Base-by-base conservation (phyloP, 2,797 vertebrate genomes). In the Malacoraja senta region DNA sequence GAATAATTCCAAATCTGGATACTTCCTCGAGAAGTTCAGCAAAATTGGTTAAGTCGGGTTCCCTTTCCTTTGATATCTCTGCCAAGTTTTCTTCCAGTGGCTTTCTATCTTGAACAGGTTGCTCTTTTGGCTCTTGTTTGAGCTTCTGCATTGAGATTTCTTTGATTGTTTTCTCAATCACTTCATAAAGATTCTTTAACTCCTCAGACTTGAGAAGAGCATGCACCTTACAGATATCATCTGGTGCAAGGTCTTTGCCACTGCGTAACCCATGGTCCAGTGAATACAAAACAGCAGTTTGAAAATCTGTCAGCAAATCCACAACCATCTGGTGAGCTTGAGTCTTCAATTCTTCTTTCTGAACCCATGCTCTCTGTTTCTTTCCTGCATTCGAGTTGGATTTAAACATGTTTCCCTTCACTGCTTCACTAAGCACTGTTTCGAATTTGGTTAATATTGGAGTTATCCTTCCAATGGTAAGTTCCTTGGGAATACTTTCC, bases 281-380 rank as follows among this genome's bases (percentile, higher is more conserved):
- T 44, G 88, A 91, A 91, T 91, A 91, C 32, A 72, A 38, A 91
- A 91, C 63, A 72, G 88, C 88, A 38, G 35, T 91, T 53, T 92
- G 68, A 92, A 92, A 92, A 92, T 92, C 90, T n/a, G 68, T 76
- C 8, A 92, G 90, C 68, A 92, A 44, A 24, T 76, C 71, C 1
- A 53, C 61, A 35, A 19, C 61, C 63, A 88, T 68, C 61, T 68
- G 61, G 8, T 88, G 32, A 44, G 63, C 84, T 63, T 68, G 32
- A 32, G 63, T 88, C n/a, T 88, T 88, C 21, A 88, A 8, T 65
- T 61, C 61, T 68, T 88, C 84, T 68, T 88, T 88, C 84, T n/a
- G 15, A 88, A 63, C 63, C 32, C 61, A 68, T 35, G 15, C n/a
- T n/a, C n/a, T 88, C n/a, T 1, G 83, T 65, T 86, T 86, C 83